These are phyloP conservation scores for Eupithecia subumbrata DNA, from an alignment of 2,888 invertebrate species.

Conservation along the genomic window DNA sequence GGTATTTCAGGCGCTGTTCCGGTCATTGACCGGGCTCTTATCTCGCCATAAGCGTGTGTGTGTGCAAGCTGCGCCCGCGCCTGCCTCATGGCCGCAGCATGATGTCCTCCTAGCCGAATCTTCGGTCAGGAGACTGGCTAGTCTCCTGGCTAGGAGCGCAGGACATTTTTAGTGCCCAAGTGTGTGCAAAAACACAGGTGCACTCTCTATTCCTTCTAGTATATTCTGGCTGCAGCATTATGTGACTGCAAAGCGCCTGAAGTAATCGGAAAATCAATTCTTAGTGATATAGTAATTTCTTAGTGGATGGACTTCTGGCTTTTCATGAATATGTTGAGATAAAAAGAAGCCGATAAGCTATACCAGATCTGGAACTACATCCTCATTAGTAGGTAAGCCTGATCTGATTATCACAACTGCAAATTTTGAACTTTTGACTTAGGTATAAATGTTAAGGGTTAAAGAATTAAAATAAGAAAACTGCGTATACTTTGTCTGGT, in stretches of 20 bases:
- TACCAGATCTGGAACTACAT: conserved; percentile 2
- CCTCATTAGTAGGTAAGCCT: background rate
- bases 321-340: too few species aligned
- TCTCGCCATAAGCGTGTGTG: conserved; percentile 54
- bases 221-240: conserved; percentile 57
- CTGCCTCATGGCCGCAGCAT: conserved; percentile 58
- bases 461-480: too few species aligned
- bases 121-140: too few species aligned
- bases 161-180: too few species aligned
- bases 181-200: too few species aligned
- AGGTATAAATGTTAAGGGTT: too few species aligned
- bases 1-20: conserved; percentile 75
- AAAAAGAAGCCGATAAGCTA: background rate
- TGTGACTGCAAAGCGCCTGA: conserved; percentile 67
- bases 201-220: too few species aligned
- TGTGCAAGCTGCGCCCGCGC: conserved; percentile 62
- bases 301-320: background rate
- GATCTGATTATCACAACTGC: background rate
- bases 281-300: too few species aligned
- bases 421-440: background rate
- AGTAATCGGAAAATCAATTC: conserved; percentile 53
- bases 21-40: conserved; percentile 73
- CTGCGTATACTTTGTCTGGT: too few species aligned
- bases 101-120: conserved; percentile 52
- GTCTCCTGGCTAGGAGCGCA: too few species aligned